These are phyloP conservation scores for Terrapene triunguis DNA, from an alignment of 2,113 vertebrate species.

Conservation along the genomic window DNA sequence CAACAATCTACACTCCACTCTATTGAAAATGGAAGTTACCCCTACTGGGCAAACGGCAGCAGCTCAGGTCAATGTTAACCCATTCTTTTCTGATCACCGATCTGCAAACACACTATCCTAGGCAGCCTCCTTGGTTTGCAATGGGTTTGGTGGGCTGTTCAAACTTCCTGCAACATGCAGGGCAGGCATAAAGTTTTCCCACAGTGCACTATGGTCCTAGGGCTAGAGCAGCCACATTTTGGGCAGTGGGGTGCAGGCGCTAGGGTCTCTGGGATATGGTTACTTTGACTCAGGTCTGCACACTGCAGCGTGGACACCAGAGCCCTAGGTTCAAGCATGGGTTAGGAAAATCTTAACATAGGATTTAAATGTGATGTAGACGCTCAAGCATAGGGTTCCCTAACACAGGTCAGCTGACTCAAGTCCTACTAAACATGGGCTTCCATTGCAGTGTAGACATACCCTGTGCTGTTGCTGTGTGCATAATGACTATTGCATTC, in stretches of 20 bases:
- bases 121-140: not conserved
- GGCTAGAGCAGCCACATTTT: not conserved
- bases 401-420: not conserved
- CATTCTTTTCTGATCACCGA: not conserved
- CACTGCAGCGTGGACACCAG: not conserved
- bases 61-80: not conserved
- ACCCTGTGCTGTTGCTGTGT: fast-evolving
- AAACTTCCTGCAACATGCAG: not conserved
- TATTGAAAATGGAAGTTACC: not conserved
- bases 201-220: not conserved
- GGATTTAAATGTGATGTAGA: not conserved
- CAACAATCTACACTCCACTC: not conserved
- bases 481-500: not conserved
- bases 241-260: too few relatives aligned
- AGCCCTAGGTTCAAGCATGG: not conserved
- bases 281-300: not conserved
- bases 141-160: not conserved
- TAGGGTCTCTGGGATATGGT: too few relatives aligned
- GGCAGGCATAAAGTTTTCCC: not conserved
- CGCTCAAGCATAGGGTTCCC: not conserved
- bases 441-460: not conserved
- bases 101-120: not conserved
- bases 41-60: not conserved
- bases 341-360: not conserved
- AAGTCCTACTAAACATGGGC: not conserved